These are phyloP conservation scores for Cynoglossus semilaevis DNA, from an alignment of 2,113 vertebrate genomes.

Conservation along the genomic window DNA sequence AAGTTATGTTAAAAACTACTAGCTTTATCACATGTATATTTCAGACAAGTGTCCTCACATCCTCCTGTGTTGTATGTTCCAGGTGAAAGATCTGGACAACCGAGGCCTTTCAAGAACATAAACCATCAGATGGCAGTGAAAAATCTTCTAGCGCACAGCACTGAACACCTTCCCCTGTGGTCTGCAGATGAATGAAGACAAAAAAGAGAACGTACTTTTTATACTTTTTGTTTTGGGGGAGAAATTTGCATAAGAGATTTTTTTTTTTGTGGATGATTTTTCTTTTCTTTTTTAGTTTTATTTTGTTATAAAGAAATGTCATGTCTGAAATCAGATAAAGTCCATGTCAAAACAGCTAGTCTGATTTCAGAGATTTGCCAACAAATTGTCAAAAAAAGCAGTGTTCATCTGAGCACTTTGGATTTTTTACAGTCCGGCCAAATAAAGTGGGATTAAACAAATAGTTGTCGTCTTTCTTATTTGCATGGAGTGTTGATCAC, in stretches of 20 bases:
- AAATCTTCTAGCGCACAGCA: slow-evolving; percentile 69
- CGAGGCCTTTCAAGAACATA: slow-evolving; percentile 95
- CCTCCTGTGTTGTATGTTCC: slow-evolving; percentile 10
- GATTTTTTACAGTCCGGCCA: slow-evolving; percentile 63
- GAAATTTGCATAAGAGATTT: slow-evolving; percentile 73
- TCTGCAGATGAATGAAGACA: slow-evolving; percentile 53
- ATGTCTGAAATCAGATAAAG: slow-evolving; percentile 63
- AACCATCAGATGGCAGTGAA: slow-evolving; percentile 34
- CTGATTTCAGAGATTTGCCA: slow-evolving; percentile 73
- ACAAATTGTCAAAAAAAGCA: slow-evolving; percentile 67
- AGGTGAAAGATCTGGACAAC: slow-evolving; percentile 98
- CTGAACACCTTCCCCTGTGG: slow-evolving; percentile 82
- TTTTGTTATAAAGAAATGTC: slow-evolving; percentile 67
- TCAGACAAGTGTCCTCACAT: slow-evolving; percentile 1
- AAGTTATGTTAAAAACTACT: too few relatives aligned
- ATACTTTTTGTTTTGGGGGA: slow-evolving; percentile 79
- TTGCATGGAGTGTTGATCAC: too few relatives aligned
- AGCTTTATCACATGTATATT: too few relatives aligned
- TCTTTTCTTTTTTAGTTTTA: slow-evolving; percentile 37
- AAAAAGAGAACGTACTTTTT: slow-evolving; percentile 62
- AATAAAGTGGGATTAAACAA: slow-evolving; percentile 61
- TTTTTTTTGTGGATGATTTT: slow-evolving; percentile 60
- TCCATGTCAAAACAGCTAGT: slow-evolving; percentile 68
- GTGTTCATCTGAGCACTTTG: slow-evolving; percentile 58
- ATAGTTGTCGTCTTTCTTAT: not conserved